phyloP scores from a whole-genome alignment of 2,888 invertebrate genomes.

The Drosophila koepferae region DNA sequence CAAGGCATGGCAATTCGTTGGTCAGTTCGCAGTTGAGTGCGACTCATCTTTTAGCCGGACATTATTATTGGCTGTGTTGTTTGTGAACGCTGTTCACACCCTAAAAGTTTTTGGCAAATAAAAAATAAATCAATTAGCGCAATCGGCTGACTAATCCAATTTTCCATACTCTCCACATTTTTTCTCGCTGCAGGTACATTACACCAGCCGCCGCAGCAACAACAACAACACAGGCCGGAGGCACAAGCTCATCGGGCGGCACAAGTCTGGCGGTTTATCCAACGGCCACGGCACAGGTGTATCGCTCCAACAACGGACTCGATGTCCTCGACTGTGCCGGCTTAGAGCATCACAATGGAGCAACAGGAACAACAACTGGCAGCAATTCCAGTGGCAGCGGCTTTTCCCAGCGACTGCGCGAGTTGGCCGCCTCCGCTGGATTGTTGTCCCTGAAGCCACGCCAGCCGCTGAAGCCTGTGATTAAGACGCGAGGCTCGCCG shows the following conservation, averaged over 20 bases:
- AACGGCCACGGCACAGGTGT: constrained; percentile 79
- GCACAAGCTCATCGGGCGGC: constrained; percentile 49
- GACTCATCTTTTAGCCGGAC: constrained; percentile 48
- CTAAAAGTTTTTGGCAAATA: constrained; percentile 58
- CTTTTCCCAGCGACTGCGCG: constrained; percentile 85
- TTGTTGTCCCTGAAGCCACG: constrained; percentile 84
- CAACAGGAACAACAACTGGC: constrained; percentile 45
- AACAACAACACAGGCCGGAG: constrained; percentile 51
- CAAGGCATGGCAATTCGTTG: constrained; percentile 9
- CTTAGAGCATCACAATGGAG: constrained; percentile 59
- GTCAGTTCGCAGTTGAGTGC: constrained; percentile 70
- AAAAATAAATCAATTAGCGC: constrained; percentile 72
- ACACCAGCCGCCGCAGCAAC: constrained; percentile 82
- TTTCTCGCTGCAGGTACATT: constrained; percentile 80
- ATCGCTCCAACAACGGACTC: constrained; percentile 75
- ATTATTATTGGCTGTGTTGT: constrained; percentile 28
- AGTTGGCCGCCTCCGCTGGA: constrained; percentile 85
- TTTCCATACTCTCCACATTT: constrained; percentile 21
- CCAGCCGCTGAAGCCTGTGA: constrained; percentile 85
- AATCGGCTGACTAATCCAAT: constrained; percentile 51
- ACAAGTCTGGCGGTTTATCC: constrained; percentile 82
- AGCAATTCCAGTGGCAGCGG: constrained; percentile 69
- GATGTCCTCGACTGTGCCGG: constrained; percentile 76
- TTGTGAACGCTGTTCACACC: constrained; percentile 66
- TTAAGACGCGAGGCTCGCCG: constrained; percentile 85